phyloP scores from a whole-genome alignment of 1,140 invertebrate species.

The Penaeus japonicus region DNA sequence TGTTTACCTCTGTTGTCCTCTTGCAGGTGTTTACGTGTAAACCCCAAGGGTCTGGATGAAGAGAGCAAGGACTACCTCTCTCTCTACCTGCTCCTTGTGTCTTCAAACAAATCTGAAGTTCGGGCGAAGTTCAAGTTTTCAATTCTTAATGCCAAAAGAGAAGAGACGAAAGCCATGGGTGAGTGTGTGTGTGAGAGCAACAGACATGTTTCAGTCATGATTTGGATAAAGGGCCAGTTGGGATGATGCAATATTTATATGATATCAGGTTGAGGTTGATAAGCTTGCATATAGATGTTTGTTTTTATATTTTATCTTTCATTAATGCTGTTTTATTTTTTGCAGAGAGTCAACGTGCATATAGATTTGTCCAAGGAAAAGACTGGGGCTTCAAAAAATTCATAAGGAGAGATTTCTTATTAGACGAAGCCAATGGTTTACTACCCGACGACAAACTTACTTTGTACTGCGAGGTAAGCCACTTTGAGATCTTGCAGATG shows the following conservation, averaged over 20 bases:
- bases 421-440: conserved; percentile 97
- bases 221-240: too few species aligned
- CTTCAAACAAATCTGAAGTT: conserved; percentile 99
- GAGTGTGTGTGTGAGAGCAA: conserved; percentile 62
- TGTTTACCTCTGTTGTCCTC: conserved; percentile 55
- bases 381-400: conserved; percentile 99
- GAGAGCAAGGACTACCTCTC: conserved; percentile 99
- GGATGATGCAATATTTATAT: too few species aligned
- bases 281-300: too few species aligned
- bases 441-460: conserved; percentile 98
- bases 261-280: too few species aligned
- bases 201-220: too few species aligned
- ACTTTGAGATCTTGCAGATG: conserved; percentile 44
- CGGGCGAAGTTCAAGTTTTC: conserved; percentile 99
- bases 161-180: conserved; percentile 99
- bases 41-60: conserved; percentile 99
- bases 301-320: neutral
- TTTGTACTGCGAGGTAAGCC: conserved; percentile 95
- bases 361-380: conserved; percentile 99
- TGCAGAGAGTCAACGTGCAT: conserved; percentile 87
- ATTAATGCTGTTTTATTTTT: conserved; percentile 38
- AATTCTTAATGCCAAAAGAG: conserved; percentile 98
- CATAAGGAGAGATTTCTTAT: conserved; percentile 94
- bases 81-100: conserved; percentile 96
- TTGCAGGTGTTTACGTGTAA: conserved; percentile 94